phyloP scores from a whole-genome alignment of 2,113 vertebrate species.

The Corythaeola cristata region DNA sequence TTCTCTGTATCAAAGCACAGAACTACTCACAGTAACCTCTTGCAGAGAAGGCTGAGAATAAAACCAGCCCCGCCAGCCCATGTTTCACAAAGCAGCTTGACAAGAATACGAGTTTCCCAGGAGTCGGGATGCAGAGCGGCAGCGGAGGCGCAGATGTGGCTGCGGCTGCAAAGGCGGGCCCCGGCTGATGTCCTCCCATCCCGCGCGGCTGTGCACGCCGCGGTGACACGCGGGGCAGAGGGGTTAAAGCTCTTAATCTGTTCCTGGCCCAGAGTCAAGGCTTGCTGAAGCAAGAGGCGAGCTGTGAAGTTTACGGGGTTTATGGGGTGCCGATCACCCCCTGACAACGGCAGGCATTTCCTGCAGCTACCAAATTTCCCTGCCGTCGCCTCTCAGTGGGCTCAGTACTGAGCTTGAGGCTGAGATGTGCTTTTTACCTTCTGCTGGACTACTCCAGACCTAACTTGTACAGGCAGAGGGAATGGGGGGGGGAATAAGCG shows the following conservation, averaged over 20 bases:
- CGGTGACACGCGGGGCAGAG: not conserved
- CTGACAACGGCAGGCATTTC: not conserved
- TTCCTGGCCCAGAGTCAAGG: not conserved
- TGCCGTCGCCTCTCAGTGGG: not conserved
- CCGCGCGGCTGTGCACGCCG: rapidly evolving
- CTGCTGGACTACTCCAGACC: not conserved
- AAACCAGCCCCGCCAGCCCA: not conserved
- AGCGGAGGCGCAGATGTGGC: not conserved
- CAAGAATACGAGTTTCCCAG: slow-evolving; percentile 18
- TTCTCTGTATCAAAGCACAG: slow-evolving; percentile 65
- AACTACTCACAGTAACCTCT: slow-evolving; percentile 41
- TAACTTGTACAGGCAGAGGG: not conserved
- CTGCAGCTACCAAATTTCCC: not conserved
- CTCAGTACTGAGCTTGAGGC: not conserved
- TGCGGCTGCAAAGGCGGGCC: not conserved
- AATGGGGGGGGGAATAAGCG: not conserved
- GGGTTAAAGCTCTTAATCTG: not conserved
- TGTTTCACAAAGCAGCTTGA: slow-evolving; percentile 34
- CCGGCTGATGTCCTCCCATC: not conserved
- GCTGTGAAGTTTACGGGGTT: not conserved
- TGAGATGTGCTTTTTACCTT: not conserved
- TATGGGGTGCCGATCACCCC: not conserved
- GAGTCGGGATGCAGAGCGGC: not conserved
- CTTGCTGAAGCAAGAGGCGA: not conserved
- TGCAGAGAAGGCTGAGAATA: slow-evolving; percentile 40